These are phyloP conservation scores for Nyctibius grandis DNA, from an alignment of 2,797 vertebrate genomes.

Conservation along the genomic window DNA sequence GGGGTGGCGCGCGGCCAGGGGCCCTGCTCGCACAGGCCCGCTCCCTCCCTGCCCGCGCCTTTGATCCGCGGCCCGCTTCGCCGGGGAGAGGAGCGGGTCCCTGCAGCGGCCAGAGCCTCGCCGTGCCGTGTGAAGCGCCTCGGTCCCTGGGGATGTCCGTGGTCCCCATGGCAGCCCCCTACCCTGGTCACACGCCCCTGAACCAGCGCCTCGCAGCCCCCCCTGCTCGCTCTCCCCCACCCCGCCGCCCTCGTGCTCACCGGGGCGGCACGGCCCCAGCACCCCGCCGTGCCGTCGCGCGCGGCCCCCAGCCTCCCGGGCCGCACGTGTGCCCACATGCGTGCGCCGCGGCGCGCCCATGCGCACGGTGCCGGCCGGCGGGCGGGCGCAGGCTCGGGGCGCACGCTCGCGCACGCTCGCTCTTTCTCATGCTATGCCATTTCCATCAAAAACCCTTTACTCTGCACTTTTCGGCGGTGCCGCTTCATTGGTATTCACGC, in stretches of 20 bases:
- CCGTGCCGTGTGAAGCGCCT: not conserved
- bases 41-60: not conserved
- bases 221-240: not conserved
- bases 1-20: slow-evolving; percentile 24
- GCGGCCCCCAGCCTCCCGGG: not conserved
- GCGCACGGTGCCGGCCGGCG: not conserved
- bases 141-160: not conserved
- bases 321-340: not conserved
- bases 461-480: slow-evolving; percentile 47
- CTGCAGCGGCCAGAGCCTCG: not conserved
- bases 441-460: slow-evolving; percentile 60
- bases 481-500: slow-evolving; percentile 52
- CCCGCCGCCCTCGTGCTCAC: not conserved
- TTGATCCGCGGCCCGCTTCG: not conserved
- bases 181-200: not conserved
- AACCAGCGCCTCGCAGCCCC: not conserved
- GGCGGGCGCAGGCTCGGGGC: not conserved
- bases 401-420: not conserved
- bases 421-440: slow-evolving; percentile 20
- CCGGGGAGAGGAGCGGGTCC: not conserved
- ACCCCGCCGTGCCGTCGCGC: fast-evolving
- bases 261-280: not conserved
- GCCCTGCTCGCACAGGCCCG: slow-evolving; percentile 43
- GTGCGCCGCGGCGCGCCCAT: not conserved
- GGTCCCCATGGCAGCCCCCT: not conserved